These are phyloP conservation scores for Drosophila austrosaltans DNA, from an alignment of 2,888 invertebrate species.

Conservation along the genomic window DNA sequence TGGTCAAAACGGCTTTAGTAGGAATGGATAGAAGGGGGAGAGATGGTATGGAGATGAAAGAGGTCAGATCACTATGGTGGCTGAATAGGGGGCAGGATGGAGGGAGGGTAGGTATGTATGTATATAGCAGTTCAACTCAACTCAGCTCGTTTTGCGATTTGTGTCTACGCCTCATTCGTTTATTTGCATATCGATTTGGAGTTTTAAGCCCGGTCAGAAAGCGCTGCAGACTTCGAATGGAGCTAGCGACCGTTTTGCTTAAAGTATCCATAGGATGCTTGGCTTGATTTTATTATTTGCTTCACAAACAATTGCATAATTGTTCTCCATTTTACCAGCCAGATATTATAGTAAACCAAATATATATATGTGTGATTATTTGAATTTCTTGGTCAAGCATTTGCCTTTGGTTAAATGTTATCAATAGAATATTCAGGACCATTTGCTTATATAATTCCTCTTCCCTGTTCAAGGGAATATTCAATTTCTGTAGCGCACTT, in stretches of 20 bases:
- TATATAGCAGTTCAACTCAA: no score
- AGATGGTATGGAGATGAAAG: background rate
- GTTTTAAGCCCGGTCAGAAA: slow-evolving; percentile 72
- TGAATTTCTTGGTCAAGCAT: slow-evolving; percentile 61
- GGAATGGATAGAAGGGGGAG: background rate
- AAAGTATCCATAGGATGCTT: slow-evolving; percentile 59
- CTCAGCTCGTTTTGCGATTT: slow-evolving; percentile 66
- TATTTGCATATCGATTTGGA: slow-evolving; percentile 80
- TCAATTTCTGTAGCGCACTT: slow-evolving; percentile 52
- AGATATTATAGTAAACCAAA: background rate
- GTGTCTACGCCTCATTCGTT: slow-evolving; percentile 73
- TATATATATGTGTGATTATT: slow-evolving; percentile 39
- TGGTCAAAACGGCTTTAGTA: slow-evolving; percentile 70
- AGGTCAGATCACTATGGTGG: slow-evolving; percentile 6
- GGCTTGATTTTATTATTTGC: slow-evolving; percentile 72
- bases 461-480: slow-evolving; percentile 16
- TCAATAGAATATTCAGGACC: slow-evolving; percentile 41
- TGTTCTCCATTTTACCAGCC: slow-evolving; percentile 46
- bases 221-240: slow-evolving; percentile 23
- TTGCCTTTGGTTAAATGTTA: slow-evolving; percentile 33
- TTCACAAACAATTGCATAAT: slow-evolving; percentile 77
- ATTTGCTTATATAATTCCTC: slow-evolving; percentile 26
- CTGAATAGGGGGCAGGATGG: slow-evolving; percentile 34
- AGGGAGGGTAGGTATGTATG: slow-evolving; percentile 36
- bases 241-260: slow-evolving; percentile 32